Evolutionary conservation across 1,140 invertebrate genomes (phyloP), one percentile per base, ranked within the genome.

Genomic region (Sarcophaga bullata): DNA sequence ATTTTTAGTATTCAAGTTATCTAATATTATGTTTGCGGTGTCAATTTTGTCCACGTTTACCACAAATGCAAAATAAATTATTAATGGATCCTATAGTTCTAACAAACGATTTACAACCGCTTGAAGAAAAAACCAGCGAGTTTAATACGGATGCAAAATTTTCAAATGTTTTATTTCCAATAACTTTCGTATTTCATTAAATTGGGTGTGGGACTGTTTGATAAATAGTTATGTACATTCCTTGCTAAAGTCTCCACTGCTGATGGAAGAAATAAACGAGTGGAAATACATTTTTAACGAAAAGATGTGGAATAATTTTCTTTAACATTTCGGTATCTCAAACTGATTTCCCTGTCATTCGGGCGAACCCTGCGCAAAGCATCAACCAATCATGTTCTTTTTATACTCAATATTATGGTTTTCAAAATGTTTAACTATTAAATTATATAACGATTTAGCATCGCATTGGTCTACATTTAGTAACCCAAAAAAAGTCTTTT

Each of bases 81-180:
- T 80, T 62, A 80, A 54, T 37, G 50, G 8, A 37, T 80, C 78
- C 6, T 15, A 80, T 8, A 58, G 17, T 0, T 80, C 78, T 54
- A 80, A 19, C 10, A 80, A 15, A n/a, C 78, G 17, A 17, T 17
- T 52, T 10, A 80, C 54, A 25, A 62, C 78, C 8, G 50, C n/a
- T 54, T 62, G 50, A 6, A 62, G 9, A 25, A 50, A 80, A 8
- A 80, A n/a, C 78, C 78, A 80, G 3, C 50, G 48, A 54, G 78
- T 80, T 80, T 62, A 19, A 25, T n/a, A 19, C 11, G 54, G 50
- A 80, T 80, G 50, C 13, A 80, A 62, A 25, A 80, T 54, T 54
- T 80, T 54, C 11, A 8, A 15, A 15, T 17, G 50, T 46, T 54
- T 54, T 37, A 62, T 52, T 13, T 80, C 54, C 8, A 80, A 52